Conservation (phyloP, 2,113 vertebrate species). For the Microtus pennsylvanicus region DNA sequence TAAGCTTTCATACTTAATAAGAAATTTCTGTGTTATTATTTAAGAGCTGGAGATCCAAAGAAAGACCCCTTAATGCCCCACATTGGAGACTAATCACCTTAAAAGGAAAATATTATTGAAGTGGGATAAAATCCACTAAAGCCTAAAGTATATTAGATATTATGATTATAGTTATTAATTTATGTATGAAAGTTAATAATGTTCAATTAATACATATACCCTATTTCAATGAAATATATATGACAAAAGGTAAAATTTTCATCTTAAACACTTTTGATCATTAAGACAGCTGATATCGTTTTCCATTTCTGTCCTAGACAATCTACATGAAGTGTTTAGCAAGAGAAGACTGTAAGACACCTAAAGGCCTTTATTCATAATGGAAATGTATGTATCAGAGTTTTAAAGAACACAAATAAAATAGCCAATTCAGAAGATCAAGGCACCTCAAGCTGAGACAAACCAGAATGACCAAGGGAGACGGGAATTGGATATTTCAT, state of each 20-base stretch:
- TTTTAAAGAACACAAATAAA: background rate
- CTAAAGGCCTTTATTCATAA: background rate
- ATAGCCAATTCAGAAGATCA: background rate
- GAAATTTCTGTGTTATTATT: too few relatives aligned
- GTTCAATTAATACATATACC: background rate
- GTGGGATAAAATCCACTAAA: background rate
- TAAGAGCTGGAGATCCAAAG: too few relatives aligned
- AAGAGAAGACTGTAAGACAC: background rate
- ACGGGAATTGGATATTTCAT: background rate
- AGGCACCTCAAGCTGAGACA: background rate
- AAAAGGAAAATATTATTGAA: background rate
- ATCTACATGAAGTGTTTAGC: background rate
- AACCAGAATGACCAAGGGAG: background rate
- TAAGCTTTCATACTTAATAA: too few relatives aligned
- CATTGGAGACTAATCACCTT: background rate
- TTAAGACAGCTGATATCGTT: background rate
- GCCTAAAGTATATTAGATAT: background rate
- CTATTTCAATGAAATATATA: background rate
- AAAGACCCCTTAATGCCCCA: too few relatives aligned
- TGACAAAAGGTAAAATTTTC: background rate
- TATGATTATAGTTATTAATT: background rate
- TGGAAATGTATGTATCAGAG: background rate
- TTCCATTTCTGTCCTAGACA: background rate
- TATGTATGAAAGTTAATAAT: background rate
- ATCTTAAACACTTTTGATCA: conserved; percentile 6